Evolutionary conservation across 2,888 invertebrate genomes (phyloP).

Genomic region (Lasioglossum calceatum): DNA sequence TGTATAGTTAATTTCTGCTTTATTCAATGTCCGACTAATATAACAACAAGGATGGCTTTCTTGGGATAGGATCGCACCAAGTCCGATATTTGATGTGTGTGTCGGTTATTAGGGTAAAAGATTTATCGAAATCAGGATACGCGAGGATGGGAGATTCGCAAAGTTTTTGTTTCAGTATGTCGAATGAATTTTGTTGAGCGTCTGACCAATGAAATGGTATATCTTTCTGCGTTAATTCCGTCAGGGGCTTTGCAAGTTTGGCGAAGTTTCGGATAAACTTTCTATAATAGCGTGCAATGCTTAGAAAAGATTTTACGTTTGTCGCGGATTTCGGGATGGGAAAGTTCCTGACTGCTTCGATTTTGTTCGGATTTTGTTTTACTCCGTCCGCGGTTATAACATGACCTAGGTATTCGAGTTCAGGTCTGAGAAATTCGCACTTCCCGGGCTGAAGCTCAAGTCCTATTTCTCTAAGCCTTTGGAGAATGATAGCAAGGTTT

Average conservation of each 20-base stretch:
- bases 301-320: too few relatives aligned
- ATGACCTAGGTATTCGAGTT: too few relatives aligned
- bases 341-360: too few relatives aligned
- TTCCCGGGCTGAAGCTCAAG: too few relatives aligned
- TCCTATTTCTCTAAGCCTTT: too few relatives aligned
- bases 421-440: too few relatives aligned
- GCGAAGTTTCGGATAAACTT: constrained; percentile 17
- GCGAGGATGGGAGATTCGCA: neutral
- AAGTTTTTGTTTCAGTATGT: neutral
- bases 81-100: neutral
- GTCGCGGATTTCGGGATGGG: too few relatives aligned
- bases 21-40: neutral
- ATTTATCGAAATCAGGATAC: neutral
- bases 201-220: neutral
- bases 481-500: too few relatives aligned
- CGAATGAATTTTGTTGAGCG: neutral
- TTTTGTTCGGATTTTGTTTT: too few relatives aligned
- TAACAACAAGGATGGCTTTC: neutral
- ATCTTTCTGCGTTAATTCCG: neutral
- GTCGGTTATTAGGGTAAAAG: neutral
- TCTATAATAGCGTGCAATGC: too few relatives aligned
- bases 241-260: constrained; percentile 15
- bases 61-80: neutral
- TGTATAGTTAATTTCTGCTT: neutral
- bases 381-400: too few relatives aligned